Conservation (phyloP, 2,113 vertebrate genomes). For the Pangasianodon hypophthalmus region DNA sequence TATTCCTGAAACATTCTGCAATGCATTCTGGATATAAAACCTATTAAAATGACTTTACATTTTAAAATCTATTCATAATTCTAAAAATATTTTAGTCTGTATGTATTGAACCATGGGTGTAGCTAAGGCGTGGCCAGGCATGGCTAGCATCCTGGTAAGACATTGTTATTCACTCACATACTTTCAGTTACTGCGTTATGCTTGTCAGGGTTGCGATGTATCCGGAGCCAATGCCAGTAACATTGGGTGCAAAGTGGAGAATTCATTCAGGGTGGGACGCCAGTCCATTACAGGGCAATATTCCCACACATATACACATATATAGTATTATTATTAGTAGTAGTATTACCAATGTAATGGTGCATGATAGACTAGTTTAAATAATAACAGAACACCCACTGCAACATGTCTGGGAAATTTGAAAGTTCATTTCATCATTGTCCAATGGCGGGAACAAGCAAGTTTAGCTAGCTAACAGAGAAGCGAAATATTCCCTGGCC, state of each 20-base stretch:
- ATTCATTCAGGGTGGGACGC: neutral
- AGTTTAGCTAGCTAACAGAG: neutral
- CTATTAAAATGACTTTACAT: neutral
- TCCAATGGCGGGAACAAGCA: neutral
- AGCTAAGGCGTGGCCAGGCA: neutral
- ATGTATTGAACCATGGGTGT: neutral
- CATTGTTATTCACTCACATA: neutral
- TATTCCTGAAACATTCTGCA: neutral
- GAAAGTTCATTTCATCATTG: neutral
- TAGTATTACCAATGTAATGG: neutral
- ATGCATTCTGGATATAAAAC: neutral
- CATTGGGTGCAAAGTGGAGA: neutral
- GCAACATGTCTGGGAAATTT: neutral
- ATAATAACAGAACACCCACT: neutral
- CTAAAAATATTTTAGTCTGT: neutral
- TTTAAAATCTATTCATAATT: constrained; percentile 6
- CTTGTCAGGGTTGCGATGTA: neutral
- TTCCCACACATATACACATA: too few relatives aligned
- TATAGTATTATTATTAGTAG: too few relatives aligned
- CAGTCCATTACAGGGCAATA: neutral
- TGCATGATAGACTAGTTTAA: neutral
- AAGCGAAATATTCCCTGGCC: neutral
- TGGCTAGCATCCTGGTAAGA: neutral
- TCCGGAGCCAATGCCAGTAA: neutral
- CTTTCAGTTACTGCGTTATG: neutral